Evolutionary conservation across 2,888 invertebrate species (phyloP), one percentile per base, ranked within the genome.

Genomic region (Melanostoma mellinum): DNA sequence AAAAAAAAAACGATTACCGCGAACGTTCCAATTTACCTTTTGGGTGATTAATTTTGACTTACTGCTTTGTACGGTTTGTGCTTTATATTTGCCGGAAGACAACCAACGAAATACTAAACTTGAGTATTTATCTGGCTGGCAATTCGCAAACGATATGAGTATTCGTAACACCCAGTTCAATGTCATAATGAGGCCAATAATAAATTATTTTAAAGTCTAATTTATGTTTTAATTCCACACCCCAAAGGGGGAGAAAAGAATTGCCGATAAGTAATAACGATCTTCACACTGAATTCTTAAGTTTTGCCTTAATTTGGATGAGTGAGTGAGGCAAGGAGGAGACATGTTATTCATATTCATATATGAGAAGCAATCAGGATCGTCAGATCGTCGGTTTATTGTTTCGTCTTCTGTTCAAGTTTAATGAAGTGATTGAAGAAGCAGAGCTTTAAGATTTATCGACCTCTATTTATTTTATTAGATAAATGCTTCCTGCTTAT

Each of bases 151-250:
- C 63, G 48, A 67, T 75, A 74, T 84, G 71, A 48, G 6, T 40
- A 71, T 52, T 68, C 40, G 67, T 52, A 65, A 50, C 72, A 68
- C 42, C 38, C 61, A 68, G 46, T 52, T 53, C 75, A 63, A 60
- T 79, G 79, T 84, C 84, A 79, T 74, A 84, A 79, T 84, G 79
- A 79, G 84, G 84, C 69, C 79, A 79, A 74, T 79, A 78, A 79
- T 79, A 84, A 84, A 84, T 84, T 79, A 84, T 74, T 42, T 84
- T 79, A 67, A 84, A 84, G 69, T 52, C 79, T 60, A 74, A 84
- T 84, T 84, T 84, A 79, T 84, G 84, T 67, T 79, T 84, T 74
- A 79, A 79, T 84, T 84, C 71, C 53, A 20, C 20, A 67, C 67
- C 60, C 74, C 73, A 58, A 65, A 74, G 60, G 35, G 63, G 53